Conservation (phyloP, 1,140 invertebrate species). For the Spodoptera frugiperda region DNA sequence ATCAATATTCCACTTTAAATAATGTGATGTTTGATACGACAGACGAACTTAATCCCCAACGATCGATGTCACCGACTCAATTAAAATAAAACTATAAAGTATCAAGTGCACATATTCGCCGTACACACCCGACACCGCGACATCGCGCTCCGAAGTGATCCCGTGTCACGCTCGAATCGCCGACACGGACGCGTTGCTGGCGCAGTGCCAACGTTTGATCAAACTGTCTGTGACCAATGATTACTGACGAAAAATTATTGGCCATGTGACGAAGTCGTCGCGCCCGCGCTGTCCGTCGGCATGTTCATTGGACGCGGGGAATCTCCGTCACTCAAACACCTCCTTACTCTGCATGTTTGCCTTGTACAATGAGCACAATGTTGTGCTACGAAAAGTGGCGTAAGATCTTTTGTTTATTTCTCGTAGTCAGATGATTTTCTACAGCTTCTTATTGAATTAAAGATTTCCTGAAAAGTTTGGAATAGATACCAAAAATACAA, state of each 20-base stretch:
- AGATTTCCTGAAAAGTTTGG: no score
- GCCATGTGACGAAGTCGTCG: slow-evolving; percentile 11
- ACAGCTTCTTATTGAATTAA: no score
- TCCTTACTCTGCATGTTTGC: no score
- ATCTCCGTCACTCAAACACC: no score
- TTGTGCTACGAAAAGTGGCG: no score
- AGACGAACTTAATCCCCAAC: background rate
- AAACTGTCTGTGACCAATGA: slow-evolving; percentile 34
- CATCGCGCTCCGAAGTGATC: slow-evolving; percentile 11
- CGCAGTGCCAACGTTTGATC: slow-evolving; percentile 34
- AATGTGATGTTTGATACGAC: background rate
- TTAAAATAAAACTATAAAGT: slow-evolving; percentile 11
- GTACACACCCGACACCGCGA: background rate
- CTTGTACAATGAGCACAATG: no score
- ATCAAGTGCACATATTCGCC: background rate
- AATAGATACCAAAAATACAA: no score
- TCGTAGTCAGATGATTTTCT: no score
- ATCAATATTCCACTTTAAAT: background rate
- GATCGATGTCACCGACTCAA: background rate
- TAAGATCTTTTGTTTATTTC: no score
- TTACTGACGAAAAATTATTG: slow-evolving; percentile 26
- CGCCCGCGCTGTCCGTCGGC: no score
- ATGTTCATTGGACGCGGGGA: slow-evolving; percentile 2
- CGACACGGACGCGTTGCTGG: slow-evolving; percentile 6
- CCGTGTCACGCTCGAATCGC: slow-evolving; percentile 27